Percentiles rank a stretch among this genome's conserved stretches.
Conservation (phyloP, 2,797 vertebrate species). For the Intellagama lesueurii region DNA sequence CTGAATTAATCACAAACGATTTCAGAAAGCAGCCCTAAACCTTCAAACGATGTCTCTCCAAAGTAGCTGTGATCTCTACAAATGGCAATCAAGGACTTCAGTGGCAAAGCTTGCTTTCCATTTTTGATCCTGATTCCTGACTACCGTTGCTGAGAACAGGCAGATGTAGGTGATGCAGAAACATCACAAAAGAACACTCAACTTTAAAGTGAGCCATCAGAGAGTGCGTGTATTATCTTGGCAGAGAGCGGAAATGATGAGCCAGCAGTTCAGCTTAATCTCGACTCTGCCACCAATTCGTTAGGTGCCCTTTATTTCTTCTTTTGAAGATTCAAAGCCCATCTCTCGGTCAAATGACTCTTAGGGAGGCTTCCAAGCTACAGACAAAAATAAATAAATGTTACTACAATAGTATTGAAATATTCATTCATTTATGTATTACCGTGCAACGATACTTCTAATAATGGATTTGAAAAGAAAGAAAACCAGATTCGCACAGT, state of each 20-base stretch:
- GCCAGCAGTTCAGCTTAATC: background rate
- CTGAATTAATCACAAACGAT: constrained; percentile 32
- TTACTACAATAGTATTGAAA: too few species aligned
- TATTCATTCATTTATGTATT: too few species aligned
- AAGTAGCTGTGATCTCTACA: constrained; percentile 42
- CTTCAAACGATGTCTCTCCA: constrained; percentile 10
- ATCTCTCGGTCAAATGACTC: background rate
- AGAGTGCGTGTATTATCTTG: background rate
- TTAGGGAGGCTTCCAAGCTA: background rate
- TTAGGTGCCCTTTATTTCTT: background rate
- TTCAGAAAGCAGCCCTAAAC: constrained; percentile 36
- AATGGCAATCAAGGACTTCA: constrained; percentile 20
- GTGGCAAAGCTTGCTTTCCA: background rate
- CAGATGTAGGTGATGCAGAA: background rate
- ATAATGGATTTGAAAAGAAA: too few species aligned
- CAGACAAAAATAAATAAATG: background rate
- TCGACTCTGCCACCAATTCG: background rate
- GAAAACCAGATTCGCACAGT: background rate
- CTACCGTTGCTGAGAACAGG: constrained; percentile 35
- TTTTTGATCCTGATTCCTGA: background rate
- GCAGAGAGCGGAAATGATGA: background rate
- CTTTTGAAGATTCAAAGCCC: background rate
- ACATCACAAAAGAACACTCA: constrained; percentile 20
- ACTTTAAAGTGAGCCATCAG: constrained; percentile 17
- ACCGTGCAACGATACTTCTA: too few species aligned